Base-by-base conservation (phyloP, 2,797 vertebrate genomes). In the Balearica regulorum region DNA sequence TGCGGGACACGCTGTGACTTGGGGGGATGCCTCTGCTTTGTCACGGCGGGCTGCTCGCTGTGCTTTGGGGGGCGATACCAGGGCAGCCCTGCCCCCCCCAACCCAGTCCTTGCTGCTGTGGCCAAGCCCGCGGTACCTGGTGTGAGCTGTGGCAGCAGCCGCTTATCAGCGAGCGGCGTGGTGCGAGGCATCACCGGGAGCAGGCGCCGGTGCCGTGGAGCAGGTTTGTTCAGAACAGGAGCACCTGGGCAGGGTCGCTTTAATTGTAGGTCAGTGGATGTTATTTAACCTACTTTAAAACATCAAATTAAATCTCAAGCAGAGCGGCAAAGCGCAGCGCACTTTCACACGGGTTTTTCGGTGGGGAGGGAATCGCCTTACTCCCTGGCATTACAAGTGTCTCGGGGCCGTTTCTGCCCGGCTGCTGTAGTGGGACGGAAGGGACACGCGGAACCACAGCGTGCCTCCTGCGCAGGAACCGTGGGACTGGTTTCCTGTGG, bases 181-280 rank as follows among this genome's bases (percentile, higher is more conserved):
- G 60, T 10, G 77, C 15, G 24, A 77, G 83, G 86, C 87, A 64
- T 77, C 10, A 46, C 85, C 26, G n/a, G 68, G 94, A 66, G 93
- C 91, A 39, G 15, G 55, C 62, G 22, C 65, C 12, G 58, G 93
- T 68, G 92, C 95, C 16, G 87, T 25, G 33, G 79, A 95, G 95
- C 97, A 94, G 97, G 97, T 97, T 97, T 97, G 82, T 76, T 94
- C 26, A 20, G 94, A 93, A 61, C 77, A 91, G 95, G 95, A 96
- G 19, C 97, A 72, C 58, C 69, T 71, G 95, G 95, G 96, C 93
- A 94, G 91, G 93, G 89, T 62, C n/a, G 39, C 89, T 95, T 21
- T 97, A 96, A 95, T 97, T 95, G 95, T 78, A 96, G 92, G 96
- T 90, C 96, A 94, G 92, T 53, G 94, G 26, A 68, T 94, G 89